Conservation (phyloP, 2,113 vertebrate genomes). For the Pedionomus torquatus region DNA sequence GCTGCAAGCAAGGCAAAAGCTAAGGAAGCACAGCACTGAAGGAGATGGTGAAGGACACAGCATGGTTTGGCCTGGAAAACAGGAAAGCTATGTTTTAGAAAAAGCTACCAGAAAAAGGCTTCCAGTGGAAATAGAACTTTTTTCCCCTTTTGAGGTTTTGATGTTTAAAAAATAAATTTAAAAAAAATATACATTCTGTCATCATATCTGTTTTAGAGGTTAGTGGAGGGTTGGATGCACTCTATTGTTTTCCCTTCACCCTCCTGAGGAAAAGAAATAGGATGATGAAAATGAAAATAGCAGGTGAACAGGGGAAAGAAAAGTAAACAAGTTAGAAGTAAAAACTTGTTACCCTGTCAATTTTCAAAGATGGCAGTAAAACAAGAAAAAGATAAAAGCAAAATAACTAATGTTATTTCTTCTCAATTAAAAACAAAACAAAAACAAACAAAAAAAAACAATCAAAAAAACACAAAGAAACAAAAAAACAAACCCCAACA, state of each 20-base stretch:
- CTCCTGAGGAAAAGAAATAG: neutral
- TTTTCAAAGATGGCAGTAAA: neutral
- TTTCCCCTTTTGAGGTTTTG: neutral
- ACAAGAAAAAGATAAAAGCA: neutral
- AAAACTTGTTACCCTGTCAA: neutral
- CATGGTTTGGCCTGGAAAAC: neutral
- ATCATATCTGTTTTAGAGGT: neutral
- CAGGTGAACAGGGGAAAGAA: neutral
- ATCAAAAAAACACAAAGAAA: no score
- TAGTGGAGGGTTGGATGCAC: neutral
- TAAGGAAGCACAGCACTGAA: neutral
- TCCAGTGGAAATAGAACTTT: neutral
- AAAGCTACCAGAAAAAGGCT: neutral
- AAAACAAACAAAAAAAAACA: neutral
- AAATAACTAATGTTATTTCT: neutral
- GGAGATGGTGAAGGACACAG: neutral
- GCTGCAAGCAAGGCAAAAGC: neutral
- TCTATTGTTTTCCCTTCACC: neutral
- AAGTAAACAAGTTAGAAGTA: neutral
- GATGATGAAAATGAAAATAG: neutral
- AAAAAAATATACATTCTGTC: neutral
- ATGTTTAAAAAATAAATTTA: neutral
- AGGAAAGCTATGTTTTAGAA: neutral
- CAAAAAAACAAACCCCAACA: no score
- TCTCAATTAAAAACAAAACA: neutral